A percentile compares a stretch with the other conserved stretches of the same genome.
phyloP scores from a whole-genome alignment of 92 coral and sea anemone species.

The Parazoanthus atlanticus region DNA sequence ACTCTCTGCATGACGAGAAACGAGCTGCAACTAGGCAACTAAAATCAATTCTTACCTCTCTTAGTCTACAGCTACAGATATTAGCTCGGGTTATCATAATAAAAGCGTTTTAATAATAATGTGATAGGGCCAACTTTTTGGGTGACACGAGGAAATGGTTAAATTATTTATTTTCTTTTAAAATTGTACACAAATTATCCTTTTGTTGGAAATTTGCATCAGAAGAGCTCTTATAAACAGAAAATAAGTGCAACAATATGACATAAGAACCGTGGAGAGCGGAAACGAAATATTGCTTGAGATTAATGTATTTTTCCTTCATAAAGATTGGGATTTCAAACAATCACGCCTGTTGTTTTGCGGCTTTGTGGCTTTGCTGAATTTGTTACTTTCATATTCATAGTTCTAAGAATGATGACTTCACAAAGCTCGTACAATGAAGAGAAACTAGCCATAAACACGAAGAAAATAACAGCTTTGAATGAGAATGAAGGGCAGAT shows the following conservation, averaged over 20 bases:
- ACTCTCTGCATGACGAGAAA: neutral
- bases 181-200: constrained; percentile 1
- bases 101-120: neutral
- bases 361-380: neutral
- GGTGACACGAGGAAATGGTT: constrained; percentile 17
- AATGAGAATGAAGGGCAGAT: constrained; percentile 47
- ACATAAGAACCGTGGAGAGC: neutral
- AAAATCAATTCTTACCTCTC: neutral
- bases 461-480: constrained; percentile 43
- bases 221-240: neutral
- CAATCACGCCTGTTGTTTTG: neutral
- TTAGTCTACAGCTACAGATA: neutral
- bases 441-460: neutral
- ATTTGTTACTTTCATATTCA: neutral
- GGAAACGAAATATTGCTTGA: neutral
- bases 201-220: constrained; percentile 20
- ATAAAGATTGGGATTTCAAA: neutral
- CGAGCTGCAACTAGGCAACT: neutral
- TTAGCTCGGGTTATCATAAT: neutral
- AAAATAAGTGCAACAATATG: neutral
- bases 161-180: constrained; percentile 12
- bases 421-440: neutral
- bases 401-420: neutral
- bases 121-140: neutral
- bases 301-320: neutral